Conservation (phyloP, 2,797 vertebrate species). For the Triplophysa bombifrons region DNA sequence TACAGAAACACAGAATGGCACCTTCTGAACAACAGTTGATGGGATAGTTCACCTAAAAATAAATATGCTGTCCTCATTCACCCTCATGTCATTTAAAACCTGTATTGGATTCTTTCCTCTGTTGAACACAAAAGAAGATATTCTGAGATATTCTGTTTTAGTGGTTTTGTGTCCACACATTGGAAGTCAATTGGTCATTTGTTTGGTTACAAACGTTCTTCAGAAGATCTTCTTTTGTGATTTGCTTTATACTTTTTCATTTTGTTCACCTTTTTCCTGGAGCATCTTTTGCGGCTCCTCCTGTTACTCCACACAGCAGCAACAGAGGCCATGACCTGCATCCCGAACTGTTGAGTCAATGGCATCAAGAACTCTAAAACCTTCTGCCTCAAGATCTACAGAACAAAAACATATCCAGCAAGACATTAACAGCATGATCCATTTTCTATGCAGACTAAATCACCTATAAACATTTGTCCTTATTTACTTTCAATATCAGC, state of each 20-base stretch:
- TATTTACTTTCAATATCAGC: slow-evolving; percentile 6
- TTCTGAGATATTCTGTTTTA: too few relatives aligned
- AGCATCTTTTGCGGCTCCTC: slow-evolving; percentile 79
- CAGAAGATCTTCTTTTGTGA: not conserved
- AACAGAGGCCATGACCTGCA: slow-evolving; percentile 87
- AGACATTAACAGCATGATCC: not conserved
- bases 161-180: too few relatives aligned
- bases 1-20: not conserved
- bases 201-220: too few relatives aligned
- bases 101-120: too few relatives aligned
- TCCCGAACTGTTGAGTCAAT: slow-evolving; percentile 84
- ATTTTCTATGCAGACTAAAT: not conserved
- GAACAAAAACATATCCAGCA: slow-evolving; percentile 1
- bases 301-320: slow-evolving; percentile 91
- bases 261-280: slow-evolving; percentile 83
- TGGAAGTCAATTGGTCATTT: too few relatives aligned
- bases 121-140: too few relatives aligned
- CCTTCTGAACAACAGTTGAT: not conserved
- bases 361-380: slow-evolving; percentile 91
- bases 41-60: too few relatives aligned
- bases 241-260: not conserved
- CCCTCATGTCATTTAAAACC: too few relatives aligned
- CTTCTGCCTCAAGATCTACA: slow-evolving; percentile 79
- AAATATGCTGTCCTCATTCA: too few relatives aligned
- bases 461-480: not conserved